Evolutionary conservation across 2,888 invertebrate species (phyloP).

Genomic region (Brachylomia viminalis): DNA sequence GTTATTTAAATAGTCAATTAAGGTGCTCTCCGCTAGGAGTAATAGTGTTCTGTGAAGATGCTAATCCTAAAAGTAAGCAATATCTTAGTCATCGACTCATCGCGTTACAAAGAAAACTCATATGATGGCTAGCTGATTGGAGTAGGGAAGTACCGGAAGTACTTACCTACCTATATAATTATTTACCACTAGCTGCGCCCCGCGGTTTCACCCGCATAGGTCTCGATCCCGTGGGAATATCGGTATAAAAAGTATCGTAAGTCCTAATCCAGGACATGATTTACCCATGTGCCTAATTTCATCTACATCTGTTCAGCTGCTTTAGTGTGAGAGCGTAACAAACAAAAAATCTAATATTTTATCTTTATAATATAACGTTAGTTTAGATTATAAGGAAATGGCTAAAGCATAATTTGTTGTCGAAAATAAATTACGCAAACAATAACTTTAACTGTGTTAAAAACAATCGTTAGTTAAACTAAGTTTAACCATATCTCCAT

Average conservation of each 20-base stretch:
- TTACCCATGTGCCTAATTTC: no score
- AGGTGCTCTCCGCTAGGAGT: no score
- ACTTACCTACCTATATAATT: not conserved
- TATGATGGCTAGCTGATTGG: not conserved
- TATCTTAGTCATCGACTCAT: not conserved
- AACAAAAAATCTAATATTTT: no score
- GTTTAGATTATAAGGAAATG: not conserved
- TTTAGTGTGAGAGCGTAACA: no score
- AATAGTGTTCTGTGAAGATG: no score
- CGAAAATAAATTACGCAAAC: not conserved
- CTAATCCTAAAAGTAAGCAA: constrained; percentile 5
- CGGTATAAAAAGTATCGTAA: no score
- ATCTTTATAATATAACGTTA: no score
- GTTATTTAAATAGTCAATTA: not conserved
- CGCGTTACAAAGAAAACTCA: constrained; percentile 14
- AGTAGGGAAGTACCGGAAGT: not conserved
- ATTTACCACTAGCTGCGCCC: not conserved
- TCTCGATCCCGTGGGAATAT: no score
- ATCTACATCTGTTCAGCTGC: no score
- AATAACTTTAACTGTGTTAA: not conserved
- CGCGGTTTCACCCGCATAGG: no score
- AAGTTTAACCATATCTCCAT: not conserved
- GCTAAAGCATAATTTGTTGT: not conserved
- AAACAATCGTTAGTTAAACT: not conserved
- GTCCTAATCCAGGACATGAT: no score